These are phyloP conservation scores for Peromyscus aztecus DNA, from an alignment of 2,797 vertebrate species.

Conservation along the genomic window DNA sequence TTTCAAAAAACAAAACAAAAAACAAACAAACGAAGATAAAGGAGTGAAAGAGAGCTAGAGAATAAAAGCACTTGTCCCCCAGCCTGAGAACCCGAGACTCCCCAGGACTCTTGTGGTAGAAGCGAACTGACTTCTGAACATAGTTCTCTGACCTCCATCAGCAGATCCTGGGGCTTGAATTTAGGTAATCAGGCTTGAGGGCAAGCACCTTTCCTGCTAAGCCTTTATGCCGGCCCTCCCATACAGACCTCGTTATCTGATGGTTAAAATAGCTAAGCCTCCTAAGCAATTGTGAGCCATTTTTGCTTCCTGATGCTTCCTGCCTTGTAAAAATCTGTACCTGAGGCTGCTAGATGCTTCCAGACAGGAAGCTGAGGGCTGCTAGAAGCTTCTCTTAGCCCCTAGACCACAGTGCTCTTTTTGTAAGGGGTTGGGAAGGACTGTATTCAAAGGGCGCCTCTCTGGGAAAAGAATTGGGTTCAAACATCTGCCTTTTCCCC, in stretches of 20 bases:
- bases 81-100: background rate
- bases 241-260: background rate
- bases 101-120: background rate
- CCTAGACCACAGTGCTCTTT: background rate
- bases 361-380: background rate
- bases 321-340: background rate
- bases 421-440: background rate
- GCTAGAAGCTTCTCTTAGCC: too few relatives aligned
- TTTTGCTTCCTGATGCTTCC: background rate
- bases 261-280: too few relatives aligned
- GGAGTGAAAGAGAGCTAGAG: background rate
- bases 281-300: background rate
- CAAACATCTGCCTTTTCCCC: background rate
- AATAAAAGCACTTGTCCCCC: background rate
- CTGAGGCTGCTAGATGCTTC: background rate
- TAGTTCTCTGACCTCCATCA: background rate
- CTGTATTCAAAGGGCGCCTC: background rate
- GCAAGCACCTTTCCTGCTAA: background rate
- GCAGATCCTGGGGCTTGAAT: background rate
- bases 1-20: background rate
- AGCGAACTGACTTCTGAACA: background rate
- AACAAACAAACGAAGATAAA: background rate
- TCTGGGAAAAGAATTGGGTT: background rate
- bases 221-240: background rate
- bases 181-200: background rate